phyloP scores from a whole-genome alignment of 2,888 invertebrate species.

The Cephus sareptanus region DNA sequence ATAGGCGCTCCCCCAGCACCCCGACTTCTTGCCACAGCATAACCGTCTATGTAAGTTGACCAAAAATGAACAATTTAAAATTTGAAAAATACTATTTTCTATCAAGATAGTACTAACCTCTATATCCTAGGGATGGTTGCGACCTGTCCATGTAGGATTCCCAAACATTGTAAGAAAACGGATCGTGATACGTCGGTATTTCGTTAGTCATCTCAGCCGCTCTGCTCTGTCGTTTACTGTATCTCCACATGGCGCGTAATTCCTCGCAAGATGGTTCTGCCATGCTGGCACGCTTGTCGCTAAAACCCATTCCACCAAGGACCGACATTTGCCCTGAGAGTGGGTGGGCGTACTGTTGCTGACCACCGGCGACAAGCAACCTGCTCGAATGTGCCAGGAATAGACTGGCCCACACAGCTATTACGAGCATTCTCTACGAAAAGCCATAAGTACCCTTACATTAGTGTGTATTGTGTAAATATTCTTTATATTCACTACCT shows the following conservation, averaged over 20 bases:
- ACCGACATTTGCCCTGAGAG: constrained; percentile 22
- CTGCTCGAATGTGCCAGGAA: constrained; percentile 46
- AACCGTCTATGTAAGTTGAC: constrained; percentile 22
- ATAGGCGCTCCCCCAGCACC: constrained; percentile 68
- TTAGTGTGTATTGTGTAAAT: not conserved
- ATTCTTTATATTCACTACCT: not conserved
- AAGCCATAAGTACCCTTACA: not conserved
- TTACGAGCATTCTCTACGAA: constrained; percentile 51
- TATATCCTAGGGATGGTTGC: constrained; percentile 44
- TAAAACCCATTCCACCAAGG: constrained; percentile 37
- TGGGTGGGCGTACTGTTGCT: constrained; percentile 5
- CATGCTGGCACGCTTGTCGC: constrained; percentile 51
- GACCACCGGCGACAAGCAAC: constrained; percentile 38
- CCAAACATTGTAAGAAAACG: constrained; percentile 86
- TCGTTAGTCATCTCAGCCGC: constrained; percentile 90
- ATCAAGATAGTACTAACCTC: constrained; percentile 39
- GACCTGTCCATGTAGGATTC: constrained; percentile 71
- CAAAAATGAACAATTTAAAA: constrained; percentile 42
- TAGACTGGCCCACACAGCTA: constrained; percentile 47
- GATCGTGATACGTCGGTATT: constrained; percentile 84
- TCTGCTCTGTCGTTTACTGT: constrained; percentile 88
- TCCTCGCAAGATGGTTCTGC: constrained; percentile 89
- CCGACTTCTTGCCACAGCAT: constrained; percentile 45
- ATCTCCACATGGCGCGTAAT: constrained; percentile 91
- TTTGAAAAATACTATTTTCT: not conserved